Percentiles rank a stretch among this genome's conserved stretches.
Conservation (phyloP, 2,113 vertebrate species). For the Sapajus apella region DNA sequence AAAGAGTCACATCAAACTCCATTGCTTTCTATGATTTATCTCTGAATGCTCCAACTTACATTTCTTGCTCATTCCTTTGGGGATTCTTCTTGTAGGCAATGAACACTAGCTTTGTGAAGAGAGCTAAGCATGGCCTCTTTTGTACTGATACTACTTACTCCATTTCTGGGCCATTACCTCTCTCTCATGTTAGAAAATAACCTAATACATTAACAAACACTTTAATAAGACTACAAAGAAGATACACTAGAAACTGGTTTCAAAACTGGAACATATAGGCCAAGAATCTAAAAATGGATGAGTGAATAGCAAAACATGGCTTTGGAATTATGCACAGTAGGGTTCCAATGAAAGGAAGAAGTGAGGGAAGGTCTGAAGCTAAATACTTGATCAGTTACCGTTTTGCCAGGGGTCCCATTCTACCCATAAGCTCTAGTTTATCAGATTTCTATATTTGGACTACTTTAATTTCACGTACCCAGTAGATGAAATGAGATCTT, state of each 20-base stretch:
- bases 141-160: background rate
- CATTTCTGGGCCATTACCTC: background rate
- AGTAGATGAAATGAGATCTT: conserved; percentile 56
- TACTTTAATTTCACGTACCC: conserved; percentile 55
- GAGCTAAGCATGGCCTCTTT: background rate
- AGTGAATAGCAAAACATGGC: background rate
- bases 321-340: background rate
- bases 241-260: background rate
- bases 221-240: background rate
- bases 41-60: background rate
- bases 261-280: background rate
- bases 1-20: background rate
- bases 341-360: background rate
- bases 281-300: background rate
- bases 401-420: background rate
- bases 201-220: background rate
- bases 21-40: background rate
- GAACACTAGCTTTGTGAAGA: background rate
- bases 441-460: background rate
- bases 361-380: background rate
- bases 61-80: background rate
- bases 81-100: background rate
- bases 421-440: background rate
- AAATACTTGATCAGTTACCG: background rate
- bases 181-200: background rate